Conservation (phyloP, 2,113 vertebrate genomes). For the Dipodomys stephensi region DNA sequence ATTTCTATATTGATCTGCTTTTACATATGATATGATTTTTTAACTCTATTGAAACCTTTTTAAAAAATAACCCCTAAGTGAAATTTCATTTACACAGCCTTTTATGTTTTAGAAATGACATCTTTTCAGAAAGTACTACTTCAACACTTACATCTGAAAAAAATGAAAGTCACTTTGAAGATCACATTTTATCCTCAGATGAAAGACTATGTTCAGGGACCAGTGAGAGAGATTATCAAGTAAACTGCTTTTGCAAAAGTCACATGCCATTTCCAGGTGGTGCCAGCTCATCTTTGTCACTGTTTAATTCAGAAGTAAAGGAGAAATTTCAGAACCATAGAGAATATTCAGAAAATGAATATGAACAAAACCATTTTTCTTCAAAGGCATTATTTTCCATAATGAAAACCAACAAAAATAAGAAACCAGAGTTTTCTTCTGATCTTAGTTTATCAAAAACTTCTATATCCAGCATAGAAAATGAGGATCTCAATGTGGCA, state of each 20-base stretch:
- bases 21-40: background rate
- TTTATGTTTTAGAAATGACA: constrained; percentile 53
- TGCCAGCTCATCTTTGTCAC: constrained; percentile 38
- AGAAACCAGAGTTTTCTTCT: constrained; percentile 25
- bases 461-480: background rate
- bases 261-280: background rate
- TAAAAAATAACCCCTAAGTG: constrained; percentile 12
- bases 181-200: background rate
- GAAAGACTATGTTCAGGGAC: background rate
- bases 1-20: background rate
- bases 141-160: constrained; percentile 38
- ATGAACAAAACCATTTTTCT: constrained; percentile 21
- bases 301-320: constrained; percentile 35
- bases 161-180: constrained; percentile 38
- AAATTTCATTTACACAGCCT: background rate
- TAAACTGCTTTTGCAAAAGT: background rate
- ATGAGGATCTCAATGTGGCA: constrained; percentile 21
- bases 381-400: constrained; percentile 59
- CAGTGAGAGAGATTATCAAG: background rate
- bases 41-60: background rate
- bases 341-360: background rate
- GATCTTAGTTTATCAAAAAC: constrained; percentile 30
- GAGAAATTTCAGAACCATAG: background rate
- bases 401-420: constrained; percentile 71
- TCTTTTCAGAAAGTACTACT: constrained; percentile 34